Percentiles rank a stretch among this genome's conserved stretches.
These are phyloP conservation scores for Podiceps cristatus DNA, from an alignment of 2,113 vertebrate species.

Conservation along the genomic window DNA sequence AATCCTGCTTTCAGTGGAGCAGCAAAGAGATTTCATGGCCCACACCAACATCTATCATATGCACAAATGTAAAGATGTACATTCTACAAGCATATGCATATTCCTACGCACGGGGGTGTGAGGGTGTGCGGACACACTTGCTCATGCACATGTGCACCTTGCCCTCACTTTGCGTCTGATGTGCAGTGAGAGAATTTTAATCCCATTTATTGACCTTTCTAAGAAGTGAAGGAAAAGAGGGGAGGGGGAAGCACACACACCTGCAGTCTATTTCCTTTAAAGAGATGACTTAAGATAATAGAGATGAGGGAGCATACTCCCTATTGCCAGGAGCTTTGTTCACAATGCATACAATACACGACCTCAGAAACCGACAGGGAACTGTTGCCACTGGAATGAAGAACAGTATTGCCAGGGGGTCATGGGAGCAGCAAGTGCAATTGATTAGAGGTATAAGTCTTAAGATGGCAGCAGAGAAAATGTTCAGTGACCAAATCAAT, in stretches of 20 bases:
- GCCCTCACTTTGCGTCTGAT: not conserved
- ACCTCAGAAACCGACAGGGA: constrained; percentile 51
- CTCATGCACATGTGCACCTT: not conserved
- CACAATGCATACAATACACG: not conserved
- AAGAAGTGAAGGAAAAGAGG: constrained; percentile 55
- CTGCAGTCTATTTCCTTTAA: constrained; percentile 74
- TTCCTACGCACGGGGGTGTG: rapidly evolving
- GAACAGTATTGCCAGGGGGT: constrained; percentile 33
- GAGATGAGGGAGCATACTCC: constrained; percentile 58
- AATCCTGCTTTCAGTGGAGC: not conserved
- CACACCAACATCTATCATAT: not conserved
- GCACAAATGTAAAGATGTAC: not conserved
- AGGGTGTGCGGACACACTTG: not conserved
- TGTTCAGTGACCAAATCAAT: constrained; percentile 45
- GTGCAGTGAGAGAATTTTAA: constrained; percentile 64
- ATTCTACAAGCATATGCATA: not conserved
- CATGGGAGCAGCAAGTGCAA: constrained; percentile 35
- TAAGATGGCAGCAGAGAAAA: constrained; percentile 41
- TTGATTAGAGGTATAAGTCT: constrained; percentile 57
- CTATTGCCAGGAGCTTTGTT: constrained; percentile 66
- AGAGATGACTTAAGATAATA: constrained; percentile 62
- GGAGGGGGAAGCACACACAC: constrained; percentile 42
- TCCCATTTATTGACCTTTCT: constrained; percentile 64
- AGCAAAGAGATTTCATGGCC: not conserved
- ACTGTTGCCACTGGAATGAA: constrained; percentile 53